Evolutionary conservation across 2,888 invertebrate genomes (phyloP), one percentile per base, ranked within the genome.

Genomic region (Zygothrica quintamaculata): DNA sequence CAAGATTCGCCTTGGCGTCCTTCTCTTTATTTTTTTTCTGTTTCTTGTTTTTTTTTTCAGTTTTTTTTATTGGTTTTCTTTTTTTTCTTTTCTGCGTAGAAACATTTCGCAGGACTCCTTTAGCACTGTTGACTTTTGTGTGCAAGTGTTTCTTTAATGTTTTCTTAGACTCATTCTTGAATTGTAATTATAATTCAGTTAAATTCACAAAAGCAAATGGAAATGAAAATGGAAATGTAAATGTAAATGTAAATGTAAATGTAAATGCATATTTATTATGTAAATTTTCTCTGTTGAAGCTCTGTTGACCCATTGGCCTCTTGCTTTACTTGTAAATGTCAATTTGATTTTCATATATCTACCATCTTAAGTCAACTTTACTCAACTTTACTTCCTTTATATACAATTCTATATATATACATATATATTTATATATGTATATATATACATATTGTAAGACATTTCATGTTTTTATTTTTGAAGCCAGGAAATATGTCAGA

Each of bases 101-200:
- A n/a, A 6, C 31, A 13, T 36, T 40, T 48, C 37, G 34, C 5
- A 12, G 34, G 34, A 1, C 9, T 47, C 39, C 48, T 64, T n/a
- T 47, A 52, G 56, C 58, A 40, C 65, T 77, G 61, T 80, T 76
- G 76, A 76, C 77, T 79, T 75, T 76, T 79, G 80, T 80, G 40
- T 65, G 73, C 53, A 64, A 72, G 80, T 65, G 77, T 77, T 77
- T 67, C 39, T 50, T 75, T 78, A 70, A 74, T 59, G 60, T 47
- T 60, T 58, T 37, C 11, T 62, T 51, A 56, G 47, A 40, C 53
- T 42, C 53, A 67, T 74, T 77, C 56, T 55, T 71, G 59, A 47
- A 64, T 74, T 57, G 42, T 51, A 57, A 53, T 55, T 74, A 73
- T 74, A 74, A 72, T 65, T 61, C 71, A 65, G 39, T 74, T 58